phyloP scores from a whole-genome alignment of 1,140 invertebrate genomes.

The Apis florea region DNA sequence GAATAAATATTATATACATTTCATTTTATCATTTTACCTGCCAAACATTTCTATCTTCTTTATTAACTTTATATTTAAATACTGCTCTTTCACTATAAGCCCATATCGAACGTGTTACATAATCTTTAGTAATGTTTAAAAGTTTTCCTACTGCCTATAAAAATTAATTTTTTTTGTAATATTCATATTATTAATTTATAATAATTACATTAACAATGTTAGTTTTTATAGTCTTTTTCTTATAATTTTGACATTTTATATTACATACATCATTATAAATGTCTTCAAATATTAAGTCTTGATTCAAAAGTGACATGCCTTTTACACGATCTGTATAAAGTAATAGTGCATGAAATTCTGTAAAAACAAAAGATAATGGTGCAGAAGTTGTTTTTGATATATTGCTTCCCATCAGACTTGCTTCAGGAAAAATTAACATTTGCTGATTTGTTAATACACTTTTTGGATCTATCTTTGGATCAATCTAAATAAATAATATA shows the following conservation, averaged over 20 bases:
- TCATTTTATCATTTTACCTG: constrained; percentile 77
- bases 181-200: neutral
- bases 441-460: constrained; percentile 83
- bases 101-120: constrained; percentile 90
- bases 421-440: constrained; percentile 83
- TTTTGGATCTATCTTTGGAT: constrained; percentile 81
- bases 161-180: constrained; percentile 28
- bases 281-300: constrained; percentile 94
- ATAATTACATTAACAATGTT: neutral
- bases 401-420: constrained; percentile 73
- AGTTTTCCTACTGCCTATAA: constrained; percentile 88
- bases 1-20: constrained; percentile 23
- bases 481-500: constrained; percentile 78
- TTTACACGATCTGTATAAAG: constrained; percentile 92
- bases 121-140: constrained; percentile 91
- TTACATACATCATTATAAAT: constrained; percentile 85
- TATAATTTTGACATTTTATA: constrained; percentile 3
- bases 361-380: constrained; percentile 91
- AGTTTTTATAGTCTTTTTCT: neutral
- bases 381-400: constrained; percentile 67
- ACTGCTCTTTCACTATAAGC: constrained; percentile 90
- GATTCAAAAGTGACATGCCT: constrained; percentile 92
- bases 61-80: constrained; percentile 91
- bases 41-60: constrained; percentile 94
- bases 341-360: constrained; percentile 94